Conservation (phyloP, 2,797 vertebrate genomes). For the Allobates femoralis region DNA sequence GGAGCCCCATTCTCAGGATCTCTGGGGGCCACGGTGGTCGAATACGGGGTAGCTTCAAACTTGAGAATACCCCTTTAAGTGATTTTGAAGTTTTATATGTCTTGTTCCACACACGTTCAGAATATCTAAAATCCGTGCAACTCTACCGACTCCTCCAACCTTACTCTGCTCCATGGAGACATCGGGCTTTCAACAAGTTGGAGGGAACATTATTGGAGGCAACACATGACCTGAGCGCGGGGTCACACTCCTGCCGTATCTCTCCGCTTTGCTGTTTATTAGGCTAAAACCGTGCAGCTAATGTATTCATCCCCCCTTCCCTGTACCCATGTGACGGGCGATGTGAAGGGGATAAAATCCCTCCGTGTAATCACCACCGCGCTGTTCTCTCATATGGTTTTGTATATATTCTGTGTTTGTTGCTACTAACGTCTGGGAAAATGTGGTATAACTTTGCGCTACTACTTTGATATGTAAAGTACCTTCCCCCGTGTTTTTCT, state of each 20-base stretch:
- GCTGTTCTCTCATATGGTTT: slow-evolving; percentile 56
- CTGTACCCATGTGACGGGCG: slow-evolving; percentile 17
- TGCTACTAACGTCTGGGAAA: slow-evolving; percentile 63
- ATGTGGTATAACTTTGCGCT: slow-evolving; percentile 61
- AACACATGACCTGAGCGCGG: slow-evolving; percentile 14
- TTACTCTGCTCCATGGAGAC: not conserved
- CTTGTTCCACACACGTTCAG: not conserved
- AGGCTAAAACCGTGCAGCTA: not conserved
- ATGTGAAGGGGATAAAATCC: slow-evolving; percentile 11
- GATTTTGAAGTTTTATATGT: not conserved
- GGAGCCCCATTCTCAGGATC: too few species aligned
- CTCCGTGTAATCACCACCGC: slow-evolving; percentile 40
- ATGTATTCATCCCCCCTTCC: not conserved
- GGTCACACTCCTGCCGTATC: slow-evolving; percentile 23
- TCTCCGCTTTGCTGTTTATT: slow-evolving; percentile 31
- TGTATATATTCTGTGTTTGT: slow-evolving; percentile 54
- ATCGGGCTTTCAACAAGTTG: not conserved
- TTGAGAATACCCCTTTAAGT: not conserved
- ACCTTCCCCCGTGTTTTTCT: slow-evolving; percentile 58
- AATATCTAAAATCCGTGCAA: not conserved
- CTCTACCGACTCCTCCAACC: not conserved
- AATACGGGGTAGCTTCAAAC: too few species aligned
- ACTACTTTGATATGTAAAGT: slow-evolving; percentile 49
- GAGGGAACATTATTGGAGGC: not conserved
- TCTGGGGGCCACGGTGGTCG: too few species aligned